Conservation (phyloP, 2,888 invertebrate genomes). For the Notodonta ziczac region DNA sequence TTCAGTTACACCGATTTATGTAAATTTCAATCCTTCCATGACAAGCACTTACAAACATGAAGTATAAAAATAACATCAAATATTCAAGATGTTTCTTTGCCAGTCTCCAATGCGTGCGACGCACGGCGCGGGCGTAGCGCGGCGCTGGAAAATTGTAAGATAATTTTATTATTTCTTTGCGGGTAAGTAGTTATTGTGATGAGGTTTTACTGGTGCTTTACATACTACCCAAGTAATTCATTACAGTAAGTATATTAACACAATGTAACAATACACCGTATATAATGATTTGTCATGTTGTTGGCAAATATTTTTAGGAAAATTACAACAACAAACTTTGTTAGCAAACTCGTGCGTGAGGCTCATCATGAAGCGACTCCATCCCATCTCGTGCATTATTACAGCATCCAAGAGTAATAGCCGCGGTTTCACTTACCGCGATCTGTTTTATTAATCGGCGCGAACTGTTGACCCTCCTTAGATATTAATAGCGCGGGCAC, state of each 20-base stretch:
- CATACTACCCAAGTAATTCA: background rate
- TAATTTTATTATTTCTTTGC: conserved; percentile 2
- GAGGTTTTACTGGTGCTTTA: background rate
- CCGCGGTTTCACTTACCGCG: conserved; percentile 1
- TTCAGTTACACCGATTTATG: background rate
- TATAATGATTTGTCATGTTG: background rate
- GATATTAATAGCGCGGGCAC: conserved; percentile 2
- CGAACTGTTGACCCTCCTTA: background rate
- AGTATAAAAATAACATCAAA: background rate
- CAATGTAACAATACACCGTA: too few relatives aligned
- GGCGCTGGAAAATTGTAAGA: background rate
- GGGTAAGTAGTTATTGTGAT: background rate
- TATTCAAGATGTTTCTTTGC: background rate
- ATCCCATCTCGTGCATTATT: conserved; percentile 1
- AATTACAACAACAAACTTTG: background rate
- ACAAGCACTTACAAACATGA: background rate
- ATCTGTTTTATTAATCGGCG: background rate
- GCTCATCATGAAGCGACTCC: background rate
- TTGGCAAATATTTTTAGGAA: too few relatives aligned
- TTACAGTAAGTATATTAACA: too few relatives aligned
- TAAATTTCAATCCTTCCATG: background rate
- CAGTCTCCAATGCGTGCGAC: background rate
- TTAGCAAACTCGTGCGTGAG: background rate
- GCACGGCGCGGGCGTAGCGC: background rate
- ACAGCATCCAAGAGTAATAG: conserved; percentile 1